These are phyloP conservation scores for Sylvia atricapilla DNA, from an alignment of 2,113 vertebrate genomes.

Conservation along the genomic window DNA sequence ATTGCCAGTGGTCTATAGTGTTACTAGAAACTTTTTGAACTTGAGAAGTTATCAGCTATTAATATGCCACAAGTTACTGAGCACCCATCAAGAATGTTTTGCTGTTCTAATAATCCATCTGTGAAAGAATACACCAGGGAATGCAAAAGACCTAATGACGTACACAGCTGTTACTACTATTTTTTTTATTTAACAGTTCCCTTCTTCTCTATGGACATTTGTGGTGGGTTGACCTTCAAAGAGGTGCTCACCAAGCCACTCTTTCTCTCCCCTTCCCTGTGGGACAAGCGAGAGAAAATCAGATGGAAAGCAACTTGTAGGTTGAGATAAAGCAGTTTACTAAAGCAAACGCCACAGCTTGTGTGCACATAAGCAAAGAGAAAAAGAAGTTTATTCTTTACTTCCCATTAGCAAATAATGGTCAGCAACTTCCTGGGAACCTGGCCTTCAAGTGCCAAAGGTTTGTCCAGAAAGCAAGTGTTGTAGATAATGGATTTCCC, in stretches of 20 bases:
- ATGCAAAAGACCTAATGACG: not conserved
- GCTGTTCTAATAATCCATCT: not conserved
- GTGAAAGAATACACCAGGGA: not conserved
- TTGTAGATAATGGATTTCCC: not conserved
- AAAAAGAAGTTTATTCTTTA: not conserved
- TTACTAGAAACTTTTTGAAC: not conserved
- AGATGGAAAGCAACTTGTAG: not conserved
- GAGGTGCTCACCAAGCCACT: not conserved
- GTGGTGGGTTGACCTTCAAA: not conserved
- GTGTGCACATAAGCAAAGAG: accelerated
- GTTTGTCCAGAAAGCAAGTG: not conserved
- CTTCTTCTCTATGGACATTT: not conserved
- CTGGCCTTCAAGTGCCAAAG: accelerated
- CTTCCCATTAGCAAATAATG: not conserved
- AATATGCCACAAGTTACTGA: not conserved
- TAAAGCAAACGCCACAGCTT: not conserved
- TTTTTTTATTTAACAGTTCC: not conserved
- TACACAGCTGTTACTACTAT: not conserved
- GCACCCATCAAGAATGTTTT: not conserved
- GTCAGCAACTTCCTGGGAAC: not conserved
- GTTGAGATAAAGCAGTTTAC: not conserved
- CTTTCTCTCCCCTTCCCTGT: not conserved
- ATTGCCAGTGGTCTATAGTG: not conserved
- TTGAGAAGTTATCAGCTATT: not conserved
- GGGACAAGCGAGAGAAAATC: not conserved